Base-by-base conservation (phyloP, 1,140 invertebrate genomes). In the Maniola jurtina region DNA sequence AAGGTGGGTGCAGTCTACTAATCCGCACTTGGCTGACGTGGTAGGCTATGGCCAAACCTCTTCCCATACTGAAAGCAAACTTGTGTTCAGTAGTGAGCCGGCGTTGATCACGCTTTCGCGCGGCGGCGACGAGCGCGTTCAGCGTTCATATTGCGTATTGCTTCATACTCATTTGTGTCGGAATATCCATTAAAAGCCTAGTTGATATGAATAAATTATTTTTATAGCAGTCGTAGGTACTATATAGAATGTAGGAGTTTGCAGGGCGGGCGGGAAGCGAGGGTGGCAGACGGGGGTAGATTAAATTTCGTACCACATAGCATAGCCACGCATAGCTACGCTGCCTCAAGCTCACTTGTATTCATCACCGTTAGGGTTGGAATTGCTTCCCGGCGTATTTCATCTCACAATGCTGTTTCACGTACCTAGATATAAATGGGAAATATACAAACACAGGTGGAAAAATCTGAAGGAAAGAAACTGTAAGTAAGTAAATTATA, bases 231-330 rank as follows among this genome's bases (percentile, higher is more conserved):
- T 66, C 54, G 48, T 50, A 65, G 25, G 25, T 25, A 25, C 25
- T 25, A 25, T 59, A 64, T 57, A 45, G 42, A 16, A 66, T 35
- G 64, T 66, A 70, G 67, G 71, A 64, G 61, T 40, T 62, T n/a
- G n/a, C 52, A 34, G 65, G 61, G 67, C 36, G 35, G 72, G 67
- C 48, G 60, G 38, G 75, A 63, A 66, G 72, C 68, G 66, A 25
- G 64, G 77, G 74, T 50, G 77, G 80, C 73, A 83, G 84, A 84
- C 81, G 70, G 81, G 81, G 83, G 82, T 79, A 86, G 86, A 87
- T 89, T 89, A 86, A 86, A 87, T 89, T 88, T 85, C 79, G 76
- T 80, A 79, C 76, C 78, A 77, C 75, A 80, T 77, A 77, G 75
- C 80, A 80, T 77, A 77, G 75, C 80, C 76, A 71, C 69, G 68